These are phyloP conservation scores for Enteromius viviparus DNA, from an alignment of 2,797 vertebrate genomes.

Conservation along the genomic window DNA sequence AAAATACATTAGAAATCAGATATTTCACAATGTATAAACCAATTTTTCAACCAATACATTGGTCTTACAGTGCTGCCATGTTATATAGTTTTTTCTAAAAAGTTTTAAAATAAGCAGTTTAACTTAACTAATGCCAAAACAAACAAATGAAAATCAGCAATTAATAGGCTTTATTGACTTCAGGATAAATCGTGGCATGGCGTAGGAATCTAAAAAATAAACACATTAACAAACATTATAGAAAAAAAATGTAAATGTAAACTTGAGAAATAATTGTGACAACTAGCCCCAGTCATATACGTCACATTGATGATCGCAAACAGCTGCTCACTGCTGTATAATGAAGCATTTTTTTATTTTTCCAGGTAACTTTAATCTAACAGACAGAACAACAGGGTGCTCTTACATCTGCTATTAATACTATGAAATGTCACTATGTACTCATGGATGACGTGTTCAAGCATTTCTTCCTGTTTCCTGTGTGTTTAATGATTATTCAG, in stretches of 20 bases:
- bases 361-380: neutral
- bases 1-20: neutral
- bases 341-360: neutral
- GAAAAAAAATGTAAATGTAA: neutral
- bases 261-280: neutral
- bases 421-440: neutral
- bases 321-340: neutral
- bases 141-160: neutral
- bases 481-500: conserved; percentile 41
- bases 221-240: neutral
- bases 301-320: neutral
- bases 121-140: neutral
- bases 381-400: neutral
- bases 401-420: conserved; percentile 26
- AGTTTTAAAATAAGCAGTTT: neutral
- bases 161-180: neutral
- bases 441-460: conserved; percentile 10
- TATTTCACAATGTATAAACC: neutral
- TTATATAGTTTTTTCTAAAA: neutral
- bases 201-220: neutral
- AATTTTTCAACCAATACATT: neutral
- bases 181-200: neutral
- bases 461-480: conserved; percentile 34
- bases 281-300: neutral
- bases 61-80: neutral